Evolutionary conservation across 2,797 vertebrate species (phyloP), one percentile per base, ranked within the genome.

Genomic region (Harpagifer antarcticus): DNA sequence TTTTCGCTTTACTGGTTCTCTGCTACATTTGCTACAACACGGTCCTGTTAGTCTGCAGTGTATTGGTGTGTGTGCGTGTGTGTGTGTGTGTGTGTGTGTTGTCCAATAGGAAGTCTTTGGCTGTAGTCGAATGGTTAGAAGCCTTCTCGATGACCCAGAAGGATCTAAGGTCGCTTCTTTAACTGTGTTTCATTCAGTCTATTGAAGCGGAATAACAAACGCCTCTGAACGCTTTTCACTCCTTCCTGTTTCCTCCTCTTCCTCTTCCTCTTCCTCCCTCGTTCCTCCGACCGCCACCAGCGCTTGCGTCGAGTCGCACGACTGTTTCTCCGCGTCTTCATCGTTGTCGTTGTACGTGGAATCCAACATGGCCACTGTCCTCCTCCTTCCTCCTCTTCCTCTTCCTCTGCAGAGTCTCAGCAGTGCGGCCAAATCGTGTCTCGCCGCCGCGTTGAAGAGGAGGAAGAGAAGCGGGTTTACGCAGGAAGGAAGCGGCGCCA

Each of bases 391-490:
- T 4, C 4, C 37, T 16, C 37, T 91, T 4, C 4, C 37, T 16
- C 37, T 91, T 13, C 72, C 47, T 57, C 87, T 90, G 33, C 75
- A n/a, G 9, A 79, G 53, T 55, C 37, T 71, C 0, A 49, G n/a
- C 1, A 97, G 83, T 16, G 91, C 91, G 15, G 91, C 93, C 68
- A 98, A 90, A 81, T 97, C 96, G 81, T 96, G 96, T 74, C 96
- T 96, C 73, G 97, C 97, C 52, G 96, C 95, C 11, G 96, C 96
- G 85, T 96, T 97, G 88, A 98, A 97, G 71, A 98, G 94, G 57
- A 97, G 95, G 91, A 98, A 99, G 19, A 99, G 95, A 44, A 98
- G 94, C 0, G 97, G 97, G 78, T 98, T 99, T 84, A 98, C 87
- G 72, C 96, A 97, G 2, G 97, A 94, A 0, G 97, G 97, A 52